Base-by-base conservation (phyloP, 2,113 vertebrate species). In the Neopipo cinnamomea region DNA sequence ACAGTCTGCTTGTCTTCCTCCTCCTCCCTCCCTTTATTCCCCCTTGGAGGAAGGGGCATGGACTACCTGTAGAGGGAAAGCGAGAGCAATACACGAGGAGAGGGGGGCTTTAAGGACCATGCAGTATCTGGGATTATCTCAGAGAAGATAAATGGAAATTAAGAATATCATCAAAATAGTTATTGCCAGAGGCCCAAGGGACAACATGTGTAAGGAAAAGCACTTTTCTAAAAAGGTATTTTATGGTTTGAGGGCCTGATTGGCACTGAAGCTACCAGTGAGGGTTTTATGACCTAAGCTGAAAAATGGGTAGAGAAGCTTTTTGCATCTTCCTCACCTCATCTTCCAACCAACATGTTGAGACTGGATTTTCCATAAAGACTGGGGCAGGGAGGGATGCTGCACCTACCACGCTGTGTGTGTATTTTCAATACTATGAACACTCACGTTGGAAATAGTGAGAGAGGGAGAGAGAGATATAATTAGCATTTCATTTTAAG, bases 401-500 rank as follows among this genome's bases (percentile, higher is more conserved):
- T 89, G 80, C 72, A 91, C 50, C 50, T 63, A 77, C 61, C 8
- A 4, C 0, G 5, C 42, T 47, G 37, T 22, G 62, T 82, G 76
- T 0, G 0, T 75, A 63, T 62, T 89, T 67, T 47, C 63, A 72
- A 20, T 33, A 78, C 58, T 93, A 90, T 23, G 50, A 93, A 91
- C 27, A 16, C 46, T 78, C 52, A 59, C 0, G 4, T 28, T 89
- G 37, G 76, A 95, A 93, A 83, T 31, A 81, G 71, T 10, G 50
- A 82, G 80, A 75, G 13, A 49, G 49, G 20, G 42, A 47, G 47
- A 70, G 33, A 75, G 15, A 84, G 9, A 89, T 44, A 86, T 71
- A 93, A 96, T 89, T 79, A 94, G 63, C 74, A 93, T 68, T 91
- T 91, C 66, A 91, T 77, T 82, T 91, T 67, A 75, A 82, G 82